Conservation (phyloP, 2,113 vertebrate species). For the Lepisosteus osseus region DNA sequence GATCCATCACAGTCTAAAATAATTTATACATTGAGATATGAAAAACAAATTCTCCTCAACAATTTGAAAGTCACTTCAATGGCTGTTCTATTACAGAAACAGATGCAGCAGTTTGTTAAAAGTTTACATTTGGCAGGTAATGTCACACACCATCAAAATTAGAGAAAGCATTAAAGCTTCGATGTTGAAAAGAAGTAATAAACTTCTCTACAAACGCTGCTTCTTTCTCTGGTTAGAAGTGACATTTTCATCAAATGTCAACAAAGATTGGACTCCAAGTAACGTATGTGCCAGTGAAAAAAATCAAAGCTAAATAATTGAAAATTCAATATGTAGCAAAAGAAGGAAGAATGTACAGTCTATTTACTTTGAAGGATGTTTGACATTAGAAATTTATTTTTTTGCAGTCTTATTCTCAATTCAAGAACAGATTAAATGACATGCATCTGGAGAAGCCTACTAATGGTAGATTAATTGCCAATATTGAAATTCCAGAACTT, state of each 20-base stretch:
- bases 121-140: neutral
- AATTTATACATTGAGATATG: no score
- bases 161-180: neutral
- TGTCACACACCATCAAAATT: neutral
- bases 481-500: no score
- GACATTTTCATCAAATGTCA: constrained; percentile 25
- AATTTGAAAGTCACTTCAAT: no score
- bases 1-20: no score
- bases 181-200: no score
- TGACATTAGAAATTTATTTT: neutral
- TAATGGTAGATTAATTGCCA: no score
- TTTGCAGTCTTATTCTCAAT: neutral
- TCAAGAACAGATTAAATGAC: no score
- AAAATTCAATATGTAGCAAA: neutral
- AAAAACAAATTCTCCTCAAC: no score
- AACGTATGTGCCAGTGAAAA: neutral
- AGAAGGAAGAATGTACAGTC: neutral
- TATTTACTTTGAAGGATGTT: neutral
- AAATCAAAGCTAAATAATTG: constrained; percentile 1
- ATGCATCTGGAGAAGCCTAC: no score
- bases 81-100: no score
- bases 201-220: neutral
- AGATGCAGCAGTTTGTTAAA: no score
- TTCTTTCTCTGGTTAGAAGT: constrained; percentile 15
- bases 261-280: neutral